phyloP scores from a whole-genome alignment of 2,888 invertebrate species.

The Kuschelorhynchus macadamiae region DNA sequence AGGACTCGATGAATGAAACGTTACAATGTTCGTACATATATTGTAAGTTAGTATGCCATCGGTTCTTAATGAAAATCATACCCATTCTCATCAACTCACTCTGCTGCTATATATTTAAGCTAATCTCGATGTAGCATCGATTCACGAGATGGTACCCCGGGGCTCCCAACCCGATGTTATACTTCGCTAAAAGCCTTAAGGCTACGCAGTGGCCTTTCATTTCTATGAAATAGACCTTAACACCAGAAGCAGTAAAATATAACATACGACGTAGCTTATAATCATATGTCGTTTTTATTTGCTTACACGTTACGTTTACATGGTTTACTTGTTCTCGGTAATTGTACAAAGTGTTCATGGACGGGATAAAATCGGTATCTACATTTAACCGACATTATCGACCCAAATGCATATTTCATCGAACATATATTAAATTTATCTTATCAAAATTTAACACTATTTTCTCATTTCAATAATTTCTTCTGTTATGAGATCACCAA shows the following conservation, averaged over 20 bases:
- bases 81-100: slow-evolving; percentile 26
- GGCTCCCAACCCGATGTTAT: slow-evolving; percentile 33
- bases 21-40: no score
- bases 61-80: slow-evolving; percentile 26
- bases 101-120: slow-evolving; percentile 35
- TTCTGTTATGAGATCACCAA: no score
- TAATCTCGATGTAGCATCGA: slow-evolving; percentile 40
- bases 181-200: slow-evolving; percentile 25
- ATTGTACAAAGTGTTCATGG: slow-evolving; percentile 5
- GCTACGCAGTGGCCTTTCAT: slow-evolving; percentile 40
- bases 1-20: no score
- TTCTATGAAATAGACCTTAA: slow-evolving; percentile 50
- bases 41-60: slow-evolving; percentile 7
- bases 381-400: no score
- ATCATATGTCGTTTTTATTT: slow-evolving; percentile 32
- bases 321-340: slow-evolving; percentile 15
- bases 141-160: slow-evolving; percentile 28
- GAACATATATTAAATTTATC: no score
- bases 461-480: no score
- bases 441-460: no score
- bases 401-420: no score
- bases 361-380: no score
- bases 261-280: slow-evolving; percentile 32
- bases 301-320: slow-evolving; percentile 4
- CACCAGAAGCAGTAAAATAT: slow-evolving; percentile 49